These are phyloP conservation scores for Nothocercus julius DNA, from an alignment of 2,113 vertebrate genomes.

Conservation along the genomic window DNA sequence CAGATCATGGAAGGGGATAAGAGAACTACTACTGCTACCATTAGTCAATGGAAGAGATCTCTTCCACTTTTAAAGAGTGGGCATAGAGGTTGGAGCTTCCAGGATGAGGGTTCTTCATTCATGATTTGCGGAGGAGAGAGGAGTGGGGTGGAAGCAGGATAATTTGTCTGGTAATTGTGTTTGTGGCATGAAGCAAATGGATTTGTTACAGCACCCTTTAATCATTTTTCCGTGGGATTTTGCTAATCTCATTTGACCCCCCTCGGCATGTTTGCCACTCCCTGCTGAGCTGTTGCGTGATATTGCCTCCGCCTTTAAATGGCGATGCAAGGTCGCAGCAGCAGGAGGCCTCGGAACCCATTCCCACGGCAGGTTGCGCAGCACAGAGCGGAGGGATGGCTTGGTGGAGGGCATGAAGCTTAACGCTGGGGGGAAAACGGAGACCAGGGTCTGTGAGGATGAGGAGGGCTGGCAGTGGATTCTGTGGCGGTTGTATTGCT, in stretches of 20 bases:
- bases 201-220: constrained; percentile 62
- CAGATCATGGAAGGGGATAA: background rate
- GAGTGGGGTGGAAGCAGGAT: background rate
- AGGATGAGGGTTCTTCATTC: background rate
- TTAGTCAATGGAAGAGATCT: background rate
- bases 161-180: constrained; percentile 58
- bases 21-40: background rate
- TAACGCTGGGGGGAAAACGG: background rate
- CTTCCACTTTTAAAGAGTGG: background rate
- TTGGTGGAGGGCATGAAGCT: background rate
- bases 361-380: background rate
- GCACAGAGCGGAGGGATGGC: background rate
- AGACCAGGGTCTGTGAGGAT: background rate
- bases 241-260: constrained; percentile 62
- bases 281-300: background rate
- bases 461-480: background rate
- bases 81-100: background rate
- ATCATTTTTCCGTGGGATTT: constrained; percentile 52
- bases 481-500: background rate
- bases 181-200: constrained; percentile 53
- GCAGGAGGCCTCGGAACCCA: background rate
- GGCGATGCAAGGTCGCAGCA: background rate
- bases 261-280: background rate
- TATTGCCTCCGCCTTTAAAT: background rate
- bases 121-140: background rate